Evolutionary conservation across 2,113 vertebrate species (phyloP), one percentile per base, ranked within the genome.

Genomic region (Parotia lawesii): DNA sequence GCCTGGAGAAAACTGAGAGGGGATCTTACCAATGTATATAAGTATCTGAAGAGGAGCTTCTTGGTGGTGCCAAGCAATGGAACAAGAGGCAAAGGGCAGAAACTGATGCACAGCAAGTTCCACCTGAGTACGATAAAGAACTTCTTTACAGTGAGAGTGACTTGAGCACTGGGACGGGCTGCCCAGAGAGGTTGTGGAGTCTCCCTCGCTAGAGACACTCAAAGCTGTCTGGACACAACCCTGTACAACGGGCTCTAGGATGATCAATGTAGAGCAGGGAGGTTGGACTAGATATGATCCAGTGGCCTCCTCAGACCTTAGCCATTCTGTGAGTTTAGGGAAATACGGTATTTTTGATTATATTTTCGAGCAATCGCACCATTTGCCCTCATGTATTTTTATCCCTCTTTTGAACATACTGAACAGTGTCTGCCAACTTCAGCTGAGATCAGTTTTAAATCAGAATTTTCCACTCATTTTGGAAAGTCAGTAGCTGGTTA

Each of bases 231-330:
- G 76, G 51, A 45, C 50, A 37, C 15, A 58, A 6, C 13, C 18
- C 51, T 58, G 20, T 44, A 50, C 10, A 23, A 6, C 9, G 15
- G 44, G 44, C 23, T 45, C 38, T 60, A 25, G 28, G 45, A 66
- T 38, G 45, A 66, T 11, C 16, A 33, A 2, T 28, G 28, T 5
- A 53, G 33, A 81, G 23, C 76, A 45, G 33, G 33, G 19, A 45
- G 19, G 5, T 29, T 57, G 23, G 53, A 29, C 19, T 66, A 51
- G 37, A 29, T 60, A 11, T 45, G 15, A 15, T 66, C 13, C 27
- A 33, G 44, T 20, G 19, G 4, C 38, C 44, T 3, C 37, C 73
- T 33, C 1, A 0, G 66, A 29, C 37, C 3, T 1, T 4, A n/a
- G 19, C 28, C 28, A 45, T 66, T 66, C 25, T 87, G 15, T 58